Conservation (phyloP, 2,797 vertebrate genomes). For the Gambusia yucatana region DNA sequence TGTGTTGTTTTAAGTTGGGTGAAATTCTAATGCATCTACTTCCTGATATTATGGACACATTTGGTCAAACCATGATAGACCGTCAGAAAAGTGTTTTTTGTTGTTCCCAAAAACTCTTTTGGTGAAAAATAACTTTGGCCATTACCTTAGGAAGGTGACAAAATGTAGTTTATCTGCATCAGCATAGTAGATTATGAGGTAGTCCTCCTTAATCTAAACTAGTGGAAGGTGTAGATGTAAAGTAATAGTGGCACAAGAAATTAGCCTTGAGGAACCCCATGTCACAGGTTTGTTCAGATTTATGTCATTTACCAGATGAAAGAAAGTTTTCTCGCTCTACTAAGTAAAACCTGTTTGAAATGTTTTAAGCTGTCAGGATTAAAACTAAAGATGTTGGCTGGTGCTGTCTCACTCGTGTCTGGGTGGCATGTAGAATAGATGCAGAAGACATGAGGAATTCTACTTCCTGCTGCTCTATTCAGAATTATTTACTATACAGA, state of each 20-base stretch:
- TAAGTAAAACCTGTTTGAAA: neutral
- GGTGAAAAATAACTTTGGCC: no score
- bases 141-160: no score
- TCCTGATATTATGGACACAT: neutral
- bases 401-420: neutral
- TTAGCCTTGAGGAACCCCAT: neutral
- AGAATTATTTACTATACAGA: slow-evolving; percentile 57
- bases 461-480: slow-evolving; percentile 35
- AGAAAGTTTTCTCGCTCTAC: neutral
- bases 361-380: neutral
- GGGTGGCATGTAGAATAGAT: neutral
- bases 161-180: neutral
- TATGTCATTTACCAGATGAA: neutral
- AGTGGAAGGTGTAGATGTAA: neutral
- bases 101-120: no score
- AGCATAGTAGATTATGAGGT: neutral
- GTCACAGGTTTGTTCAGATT: neutral
- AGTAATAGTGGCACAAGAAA: neutral
- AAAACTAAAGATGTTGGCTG: neutral
- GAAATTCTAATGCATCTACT: neutral
- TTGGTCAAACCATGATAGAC: neutral
- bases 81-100: no score
- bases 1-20: neutral
- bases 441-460: neutral
- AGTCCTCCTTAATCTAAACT: neutral